Evolutionary conservation across 2,888 invertebrate species (phyloP), one percentile per base, ranked within the genome.

Genomic region (Apamea sordens): DNA sequence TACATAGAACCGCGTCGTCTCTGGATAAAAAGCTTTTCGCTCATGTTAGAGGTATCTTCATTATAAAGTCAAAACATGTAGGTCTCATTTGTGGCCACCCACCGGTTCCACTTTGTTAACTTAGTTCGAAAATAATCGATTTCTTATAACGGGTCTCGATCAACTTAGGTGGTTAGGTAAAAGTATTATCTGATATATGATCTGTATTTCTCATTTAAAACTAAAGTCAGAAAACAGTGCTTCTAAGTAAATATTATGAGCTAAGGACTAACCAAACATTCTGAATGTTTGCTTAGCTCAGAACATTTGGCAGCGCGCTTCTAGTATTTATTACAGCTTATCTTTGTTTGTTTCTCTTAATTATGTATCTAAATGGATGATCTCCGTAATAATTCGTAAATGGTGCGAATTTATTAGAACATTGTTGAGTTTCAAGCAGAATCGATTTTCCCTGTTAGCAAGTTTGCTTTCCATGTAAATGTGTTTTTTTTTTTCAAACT

Each of bases 221-320:
- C 41, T 56, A 68, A 21, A 68, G 18, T 50, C 15, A 65, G 18
- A 41, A 74, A 67, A 76, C 36, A 67, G 64, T 10, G n/a, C n/a
- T n/a, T n/a, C 4, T 53, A 44, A 1, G n/a, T n/a, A 28, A 63
- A 69, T 56, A 24, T 32, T 6, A 11, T 64, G 32, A 44, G 41
- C 36, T 36, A 36, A 36, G 36, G 53, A 36, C 18, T 41, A 47
- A 47, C 15, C 36, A 56, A 76, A 79, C 24, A 73, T 50, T 70
- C 56, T 3, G 50, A 64, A 72, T 68, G 32, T 79, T 75, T 75
- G n/a, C 56, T 65, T n/a, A n/a, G 64, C 21, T 73, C 18, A 70
- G 65, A 70, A 65, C 76, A 67, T 72, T 74, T 50, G 76, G 61
- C 47, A 76, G 32, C 70, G 59, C 18, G 50, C 28, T 56, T 76